Base-by-base conservation (phyloP, 2,797 vertebrate species). In the Molossus molossus region DNA sequence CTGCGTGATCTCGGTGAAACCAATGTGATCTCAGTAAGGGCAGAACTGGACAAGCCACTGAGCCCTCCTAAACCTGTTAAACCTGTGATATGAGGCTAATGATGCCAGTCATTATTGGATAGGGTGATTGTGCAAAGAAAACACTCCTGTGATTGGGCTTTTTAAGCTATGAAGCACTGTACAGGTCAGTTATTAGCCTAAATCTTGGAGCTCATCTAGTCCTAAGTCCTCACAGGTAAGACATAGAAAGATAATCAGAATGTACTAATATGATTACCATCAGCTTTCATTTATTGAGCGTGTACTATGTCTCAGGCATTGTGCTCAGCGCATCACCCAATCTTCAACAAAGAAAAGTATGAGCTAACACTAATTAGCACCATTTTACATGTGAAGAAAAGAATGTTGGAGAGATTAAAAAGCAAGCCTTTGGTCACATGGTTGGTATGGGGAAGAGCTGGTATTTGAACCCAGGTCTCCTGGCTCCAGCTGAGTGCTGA, bases 391-490 rank as follows among this genome's bases (percentile, higher is more conserved):
- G 33, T 13, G 21, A 70, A 27, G 29, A 60, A 88, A 75, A 55
- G 45, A 90, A 91, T 69, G 23, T 10, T 53, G 13, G 53, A 91
- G 27, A 65, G 6, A 25, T 37, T 50, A 69, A 95, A 91, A 37
- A 80, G 10, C 3, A 29, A 67, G 57, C n/a, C 25, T 67, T 84
- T 29, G 33, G 23, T 86, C 29, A 29, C 15, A 48, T 23, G 14
- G 1, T 37, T 48, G 27, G 13, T 40, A 9, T 1, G 21, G 23
- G 20, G 29, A 85, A 86, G 65, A 92, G n/a, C 1, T 33, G 45
- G n/a, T 23, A 69, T 97, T 80, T 76, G 79, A 89, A 89, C 58
- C 33, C 5, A 33, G 18, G 6, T 83, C 58, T 73, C 64, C 64
- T 89, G 60, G 53, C 27, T 76, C 27, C 27, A 76, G 1, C 45